Conservation (phyloP, 1,140 invertebrate genomes). For the Drosophila dunni region DNA sequence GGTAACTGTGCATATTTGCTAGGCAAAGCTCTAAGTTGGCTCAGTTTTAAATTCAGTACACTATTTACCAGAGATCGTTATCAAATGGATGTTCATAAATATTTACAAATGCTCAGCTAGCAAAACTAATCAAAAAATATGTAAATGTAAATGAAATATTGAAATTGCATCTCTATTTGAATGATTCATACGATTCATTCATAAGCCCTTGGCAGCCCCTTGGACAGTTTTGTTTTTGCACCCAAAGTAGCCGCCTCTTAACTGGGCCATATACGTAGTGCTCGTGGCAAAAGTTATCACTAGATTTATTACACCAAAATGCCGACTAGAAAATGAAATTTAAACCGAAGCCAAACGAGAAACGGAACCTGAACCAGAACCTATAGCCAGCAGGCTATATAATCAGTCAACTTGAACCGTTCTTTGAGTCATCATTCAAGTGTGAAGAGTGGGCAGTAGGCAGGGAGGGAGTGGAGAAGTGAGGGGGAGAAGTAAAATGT, state of each 20-base stretch:
- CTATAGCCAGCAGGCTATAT: constrained; percentile 18
- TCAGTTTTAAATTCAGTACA: not conserved
- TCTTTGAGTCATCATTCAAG: constrained; percentile 21
- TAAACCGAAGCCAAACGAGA: not conserved
- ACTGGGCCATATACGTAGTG: constrained; percentile 5
- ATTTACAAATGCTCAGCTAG: not conserved
- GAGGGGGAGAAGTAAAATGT: not conserved
- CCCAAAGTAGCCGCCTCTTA: not conserved
- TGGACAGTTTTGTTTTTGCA: not conserved
- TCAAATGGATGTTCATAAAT: not conserved
- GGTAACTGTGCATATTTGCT: too few species aligned
- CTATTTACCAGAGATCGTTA: not conserved
- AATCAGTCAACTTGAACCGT: constrained; percentile 42
- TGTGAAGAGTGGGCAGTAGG: not conserved
- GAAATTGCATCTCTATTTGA: constrained; percentile 32
- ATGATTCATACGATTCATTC: constrained; percentile 9
- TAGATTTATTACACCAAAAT: constrained; percentile 53
- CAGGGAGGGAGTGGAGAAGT: not conserved
- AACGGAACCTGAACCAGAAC: not conserved
- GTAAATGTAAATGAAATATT: constrained; percentile 23
- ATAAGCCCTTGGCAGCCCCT: not conserved
- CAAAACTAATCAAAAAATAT: not conserved
- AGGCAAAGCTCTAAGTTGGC: too few species aligned
- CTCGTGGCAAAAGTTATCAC: constrained; percentile 52
- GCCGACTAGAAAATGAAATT: constrained; percentile 12